phyloP scores from a whole-genome alignment of 2,888 invertebrate genomes.

The Melieria omissa region DNA sequence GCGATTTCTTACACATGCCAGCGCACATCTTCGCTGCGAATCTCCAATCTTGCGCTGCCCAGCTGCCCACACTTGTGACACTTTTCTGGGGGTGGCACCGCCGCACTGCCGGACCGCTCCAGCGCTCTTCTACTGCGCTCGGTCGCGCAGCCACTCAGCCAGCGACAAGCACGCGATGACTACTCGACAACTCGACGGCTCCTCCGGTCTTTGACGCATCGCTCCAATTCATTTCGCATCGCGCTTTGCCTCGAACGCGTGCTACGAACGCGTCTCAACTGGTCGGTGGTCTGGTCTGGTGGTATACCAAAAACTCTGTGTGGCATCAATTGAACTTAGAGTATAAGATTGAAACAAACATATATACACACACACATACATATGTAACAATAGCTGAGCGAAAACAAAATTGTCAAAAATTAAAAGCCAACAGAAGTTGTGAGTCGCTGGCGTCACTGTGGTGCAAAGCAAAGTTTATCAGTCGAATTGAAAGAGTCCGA shows the following conservation, averaged over 20 bases:
- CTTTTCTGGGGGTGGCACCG: slow-evolving; percentile 16
- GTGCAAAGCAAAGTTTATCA: background rate
- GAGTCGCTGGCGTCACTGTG: background rate
- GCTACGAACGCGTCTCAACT: slow-evolving; percentile 27
- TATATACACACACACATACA: background rate
- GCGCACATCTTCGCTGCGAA: too few species aligned
- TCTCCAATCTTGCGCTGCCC: too few species aligned
- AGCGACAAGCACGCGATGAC: background rate
- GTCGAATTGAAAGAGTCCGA: background rate
- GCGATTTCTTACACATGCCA: too few species aligned
- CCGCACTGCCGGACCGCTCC: background rate
- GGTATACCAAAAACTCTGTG: slow-evolving; percentile 16
- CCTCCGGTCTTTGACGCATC: slow-evolving; percentile 25
- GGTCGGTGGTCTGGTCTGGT: slow-evolving; percentile 12
- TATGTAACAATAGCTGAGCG: background rate
- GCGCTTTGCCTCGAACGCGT: slow-evolving; percentile 33
- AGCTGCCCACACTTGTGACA: too few species aligned
- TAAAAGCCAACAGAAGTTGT: background rate
- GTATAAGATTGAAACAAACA: background rate
- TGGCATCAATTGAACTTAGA: too few species aligned
- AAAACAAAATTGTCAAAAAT: slow-evolving; percentile 3
- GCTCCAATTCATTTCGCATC: slow-evolving; percentile 28
- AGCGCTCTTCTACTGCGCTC: background rate
- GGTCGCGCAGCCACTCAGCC: slow-evolving; percentile 1
- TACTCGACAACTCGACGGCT: slow-evolving; percentile 22